These are phyloP conservation scores for Morphnarchus princeps DNA, from an alignment of 2,113 vertebrate genomes.

Conservation along the genomic window DNA sequence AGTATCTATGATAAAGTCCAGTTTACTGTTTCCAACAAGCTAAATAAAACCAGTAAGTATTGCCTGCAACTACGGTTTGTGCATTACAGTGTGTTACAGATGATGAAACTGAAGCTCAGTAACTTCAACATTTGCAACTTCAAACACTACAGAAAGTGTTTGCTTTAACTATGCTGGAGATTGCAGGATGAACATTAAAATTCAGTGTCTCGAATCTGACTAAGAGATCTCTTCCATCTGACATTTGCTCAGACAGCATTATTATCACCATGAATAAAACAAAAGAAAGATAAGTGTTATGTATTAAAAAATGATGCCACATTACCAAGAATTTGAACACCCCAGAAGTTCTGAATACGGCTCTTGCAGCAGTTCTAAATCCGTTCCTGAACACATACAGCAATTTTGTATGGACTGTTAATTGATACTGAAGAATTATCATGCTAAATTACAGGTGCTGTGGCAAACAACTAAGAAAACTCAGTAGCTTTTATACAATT, in stretches of 20 bases:
- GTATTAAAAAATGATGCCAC: not conserved
- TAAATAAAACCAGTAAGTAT: not conserved
- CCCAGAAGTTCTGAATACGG: not conserved
- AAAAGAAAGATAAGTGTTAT: not conserved
- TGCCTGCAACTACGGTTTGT: not conserved
- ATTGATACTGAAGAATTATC: not conserved
- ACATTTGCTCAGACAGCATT: constrained; percentile 36
- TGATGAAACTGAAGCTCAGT: not conserved
- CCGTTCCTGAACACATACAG: not conserved
- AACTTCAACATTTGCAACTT: not conserved
- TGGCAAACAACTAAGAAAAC: not conserved
- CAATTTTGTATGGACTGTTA: not conserved
- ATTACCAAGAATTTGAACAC: not conserved
- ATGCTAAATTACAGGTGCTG: not conserved
- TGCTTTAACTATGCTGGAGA: constrained; percentile 6
- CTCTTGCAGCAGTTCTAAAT: not conserved
- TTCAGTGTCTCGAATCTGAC: not conserved
- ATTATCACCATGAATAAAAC: not conserved
- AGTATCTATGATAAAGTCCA: not conserved
- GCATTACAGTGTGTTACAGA: not conserved
- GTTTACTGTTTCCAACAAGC: not conserved
- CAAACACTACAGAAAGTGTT: not conserved
- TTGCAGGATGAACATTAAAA: not conserved
- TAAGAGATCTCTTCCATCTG: not conserved
- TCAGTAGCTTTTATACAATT: not conserved